Base-by-base conservation (phyloP, 2,888 invertebrate species). In the Sphinx pinastri region DNA sequence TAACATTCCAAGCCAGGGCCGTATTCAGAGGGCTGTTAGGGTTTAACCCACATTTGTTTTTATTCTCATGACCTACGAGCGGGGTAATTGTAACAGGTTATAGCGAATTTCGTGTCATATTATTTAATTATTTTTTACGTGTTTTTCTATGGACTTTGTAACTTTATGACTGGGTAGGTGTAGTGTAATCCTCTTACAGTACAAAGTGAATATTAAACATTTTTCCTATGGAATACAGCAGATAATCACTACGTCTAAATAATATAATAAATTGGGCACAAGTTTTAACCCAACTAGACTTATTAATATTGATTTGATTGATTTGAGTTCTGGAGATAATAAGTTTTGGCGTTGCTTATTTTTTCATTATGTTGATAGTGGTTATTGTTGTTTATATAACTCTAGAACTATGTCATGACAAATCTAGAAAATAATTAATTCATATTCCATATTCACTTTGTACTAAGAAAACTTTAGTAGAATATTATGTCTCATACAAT, bases 191-290 rank as follows among this genome's bases (percentile, higher is more conserved):
- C 2, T 38, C 7, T 54, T 60, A 16, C n/a, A 60, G 60, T n/a
- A 60, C 60, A 47, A 60, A 60, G 60, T 60, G 60, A 60, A 60
- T 47, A 60, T 60, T 55, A 16, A 55, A 55, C 55, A 5, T 8
- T 38, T 38, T 38, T 5, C 38, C 38, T 38, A 38, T 5, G 8
- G 8, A 7, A 38, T 38, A 38, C 38, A 38, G 38, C 38, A 5
- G 38, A 5, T 38, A 38, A 38, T 38, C 5, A 38, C 38, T 38
- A 7, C 4, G 38, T 38, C 5, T 38, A 38, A 38, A 8, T 38
- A 25, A 25, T 38, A 38, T 38, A 38, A 38, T 25, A 38, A 2
- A 38, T 5, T 38, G 8, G 38, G 38, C 38, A 38, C 38, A 2
- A 7, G 7, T 38, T 38, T 38, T 38, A 38, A 38, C 38, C 38